Base-by-base conservation (phyloP, 2,797 vertebrate species). In the Naso thynnoides region DNA sequence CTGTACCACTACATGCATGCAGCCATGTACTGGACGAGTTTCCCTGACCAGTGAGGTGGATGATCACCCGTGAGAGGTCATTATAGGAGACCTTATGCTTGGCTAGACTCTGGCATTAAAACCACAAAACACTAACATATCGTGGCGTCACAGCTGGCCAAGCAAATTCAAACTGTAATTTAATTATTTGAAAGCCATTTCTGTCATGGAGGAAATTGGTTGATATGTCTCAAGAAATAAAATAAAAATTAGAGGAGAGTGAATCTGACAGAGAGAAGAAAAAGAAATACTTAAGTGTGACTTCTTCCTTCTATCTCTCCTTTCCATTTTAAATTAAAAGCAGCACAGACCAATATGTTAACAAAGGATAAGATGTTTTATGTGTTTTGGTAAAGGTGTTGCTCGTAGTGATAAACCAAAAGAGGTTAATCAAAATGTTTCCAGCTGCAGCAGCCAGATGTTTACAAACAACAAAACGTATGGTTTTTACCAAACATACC, bases 141-240 rank as follows among this genome's bases (percentile, higher is more conserved):
- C n/a, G 60, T 55, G 6, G 36, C 4, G 14, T 57, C 21, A 73
- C 63, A 81, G 75, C 56, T 73, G 77, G 71, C 49, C 55, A 64
- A 78, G 69, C 78, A 77, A 64, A 86, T 72, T 6, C 36, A 72
- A 73, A 74, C 23, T 44, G 60, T 61, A 49, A 73, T 54, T 38
- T 44, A 36, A 11, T 36, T 36, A 53, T 33, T 13, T 38, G 21
- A 44, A 47, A 66, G 36, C 1, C 11, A 39, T 33, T 62, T 18
- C n/a, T 55, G 31, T 58, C 29, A 21, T 24, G 6, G 27, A 47
- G 33, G 19, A 42, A 52, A 47, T 15, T 6, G 19, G 8, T 33
- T 2, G 3, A n/a, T n/a, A 29, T 63, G 10, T 26, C 19, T 36
- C 23, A 16, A 57, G 36, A 38, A 53, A 49, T 14, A 8, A 13